Evolutionary conservation across 2,113 vertebrate genomes (phyloP).

Genomic region (Bubalus kerabau): DNA sequence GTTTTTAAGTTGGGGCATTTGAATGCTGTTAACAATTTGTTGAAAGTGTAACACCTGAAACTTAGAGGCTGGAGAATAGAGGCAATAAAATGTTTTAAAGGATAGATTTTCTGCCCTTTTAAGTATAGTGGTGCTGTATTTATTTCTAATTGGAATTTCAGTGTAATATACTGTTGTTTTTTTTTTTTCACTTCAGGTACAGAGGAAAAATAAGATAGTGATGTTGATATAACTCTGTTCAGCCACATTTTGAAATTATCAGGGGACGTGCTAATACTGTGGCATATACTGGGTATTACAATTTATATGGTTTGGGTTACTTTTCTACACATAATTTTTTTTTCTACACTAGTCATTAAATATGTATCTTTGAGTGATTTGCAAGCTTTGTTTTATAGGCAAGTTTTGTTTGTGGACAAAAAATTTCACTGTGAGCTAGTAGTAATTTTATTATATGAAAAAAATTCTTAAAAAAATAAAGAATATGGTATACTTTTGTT

Average conservation of each 20-base stretch:
- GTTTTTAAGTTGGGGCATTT: not conserved
- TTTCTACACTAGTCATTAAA: not conserved
- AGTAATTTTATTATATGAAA: not conserved
- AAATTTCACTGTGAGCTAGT: not conserved
- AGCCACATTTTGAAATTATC: conserved; percentile 42
- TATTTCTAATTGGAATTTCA: conserved; percentile 42
- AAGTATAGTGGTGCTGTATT: not conserved
- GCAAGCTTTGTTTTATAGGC: conserved; percentile 14
- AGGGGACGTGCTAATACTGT: not conserved
- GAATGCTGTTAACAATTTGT: conserved; percentile 5
- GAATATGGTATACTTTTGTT: not conserved
- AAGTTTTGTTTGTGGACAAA: conserved; percentile 35
- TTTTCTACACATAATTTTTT: conserved; percentile 10
- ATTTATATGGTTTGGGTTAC: conserved; percentile 18
- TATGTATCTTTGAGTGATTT: conserved; percentile 39
- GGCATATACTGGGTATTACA: conserved; percentile 24
- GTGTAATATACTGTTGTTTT: not conserved
- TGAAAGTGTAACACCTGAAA: conserved; percentile 3
- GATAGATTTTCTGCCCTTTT: not conserved
- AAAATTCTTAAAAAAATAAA: not conserved
- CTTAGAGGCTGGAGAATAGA: conserved; percentile 1
- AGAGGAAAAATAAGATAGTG: conserved; percentile 13
- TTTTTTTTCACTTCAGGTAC: not conserved
- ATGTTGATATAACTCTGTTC: conserved; percentile 40
- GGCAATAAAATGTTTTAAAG: not conserved